phyloP scores from a whole-genome alignment of 2,888 invertebrate genomes.

The Coleophora flavipennella region DNA sequence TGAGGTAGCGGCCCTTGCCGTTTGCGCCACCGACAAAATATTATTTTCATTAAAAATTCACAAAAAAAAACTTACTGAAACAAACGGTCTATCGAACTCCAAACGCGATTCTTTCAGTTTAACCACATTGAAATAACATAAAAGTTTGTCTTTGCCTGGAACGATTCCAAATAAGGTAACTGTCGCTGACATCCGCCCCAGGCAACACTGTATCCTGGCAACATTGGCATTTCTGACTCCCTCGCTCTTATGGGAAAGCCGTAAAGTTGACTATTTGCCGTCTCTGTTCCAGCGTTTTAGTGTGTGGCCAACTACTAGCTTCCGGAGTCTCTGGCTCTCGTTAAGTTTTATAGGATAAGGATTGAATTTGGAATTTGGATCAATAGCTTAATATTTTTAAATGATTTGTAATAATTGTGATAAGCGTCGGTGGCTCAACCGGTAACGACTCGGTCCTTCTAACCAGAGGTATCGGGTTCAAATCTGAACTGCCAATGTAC shows the following conservation, averaged over 20 bases:
- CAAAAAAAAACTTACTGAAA: slow-evolving; percentile 13
- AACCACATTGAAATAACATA: slow-evolving; percentile 66
- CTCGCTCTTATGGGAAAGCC: slow-evolving; percentile 19
- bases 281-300: slow-evolving; percentile 18
- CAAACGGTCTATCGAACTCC: slow-evolving; percentile 27
- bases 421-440: no score
- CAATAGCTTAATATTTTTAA: no score
- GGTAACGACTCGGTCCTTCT: no score
- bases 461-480: no score
- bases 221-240: slow-evolving; percentile 21
- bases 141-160: slow-evolving; percentile 61
- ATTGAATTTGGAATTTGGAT: slow-evolving; percentile 46
- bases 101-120: slow-evolving; percentile 44
- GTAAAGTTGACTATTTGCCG: slow-evolving; percentile 31
- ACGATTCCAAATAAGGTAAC: slow-evolving; percentile 66
- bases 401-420: no score
- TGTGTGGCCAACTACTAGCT: slow-evolving; percentile 40
- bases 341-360: slow-evolving; percentile 49
- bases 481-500: no score
- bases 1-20: no score
- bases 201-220: slow-evolving; percentile 35
- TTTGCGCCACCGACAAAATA: no score
- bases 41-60: background rate
- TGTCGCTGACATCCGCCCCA: slow-evolving; percentile 58
- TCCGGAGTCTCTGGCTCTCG: slow-evolving; percentile 46